Percentiles rank a stretch among this genome's conserved stretches.
Evolutionary conservation across 2,888 invertebrate genomes (phyloP).

Genomic region (Drosophila conformis): DNA sequence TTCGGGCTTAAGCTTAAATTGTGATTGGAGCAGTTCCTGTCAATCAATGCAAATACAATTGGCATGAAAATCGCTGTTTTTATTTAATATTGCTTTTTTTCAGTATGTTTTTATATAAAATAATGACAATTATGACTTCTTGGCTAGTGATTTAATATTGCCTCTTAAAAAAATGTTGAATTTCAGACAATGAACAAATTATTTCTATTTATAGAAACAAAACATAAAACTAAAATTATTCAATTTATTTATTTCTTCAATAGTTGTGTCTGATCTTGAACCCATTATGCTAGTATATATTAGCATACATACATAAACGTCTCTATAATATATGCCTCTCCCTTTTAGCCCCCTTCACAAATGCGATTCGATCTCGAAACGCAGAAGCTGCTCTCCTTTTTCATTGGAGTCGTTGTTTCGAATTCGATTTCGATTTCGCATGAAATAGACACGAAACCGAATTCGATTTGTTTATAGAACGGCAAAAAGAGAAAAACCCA

Average conservation of each 20-base stretch:
- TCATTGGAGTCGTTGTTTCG: slow-evolving; percentile 6
- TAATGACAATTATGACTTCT: background rate
- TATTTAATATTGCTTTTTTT: background rate
- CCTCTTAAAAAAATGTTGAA: background rate
- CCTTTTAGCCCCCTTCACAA: background rate
- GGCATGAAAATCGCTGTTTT: background rate
- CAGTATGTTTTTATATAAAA: background rate
- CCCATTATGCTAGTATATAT: background rate
- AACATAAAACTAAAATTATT: background rate
- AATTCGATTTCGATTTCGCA: slow-evolving; percentile 15
- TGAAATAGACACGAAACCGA: slow-evolving; percentile 20
- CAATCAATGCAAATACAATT: background rate
- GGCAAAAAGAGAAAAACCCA: slow-evolving; percentile 2
- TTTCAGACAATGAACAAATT: background rate
- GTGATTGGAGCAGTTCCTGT: background rate
- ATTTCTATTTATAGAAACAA: background rate
- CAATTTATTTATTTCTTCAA: background rate
- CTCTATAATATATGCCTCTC: background rate
- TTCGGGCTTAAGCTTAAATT: background rate
- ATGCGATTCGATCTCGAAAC: background rate
- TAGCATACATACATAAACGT: background rate
- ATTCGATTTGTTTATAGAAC: slow-evolving; percentile 44
- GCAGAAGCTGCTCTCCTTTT: background rate
- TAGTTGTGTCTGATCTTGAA: background rate
- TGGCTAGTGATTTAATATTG: background rate